Evolutionary conservation across 2,888 invertebrate species (phyloP), one percentile per base, ranked within the genome.

Genomic region (Anthophora plumipes): DNA sequence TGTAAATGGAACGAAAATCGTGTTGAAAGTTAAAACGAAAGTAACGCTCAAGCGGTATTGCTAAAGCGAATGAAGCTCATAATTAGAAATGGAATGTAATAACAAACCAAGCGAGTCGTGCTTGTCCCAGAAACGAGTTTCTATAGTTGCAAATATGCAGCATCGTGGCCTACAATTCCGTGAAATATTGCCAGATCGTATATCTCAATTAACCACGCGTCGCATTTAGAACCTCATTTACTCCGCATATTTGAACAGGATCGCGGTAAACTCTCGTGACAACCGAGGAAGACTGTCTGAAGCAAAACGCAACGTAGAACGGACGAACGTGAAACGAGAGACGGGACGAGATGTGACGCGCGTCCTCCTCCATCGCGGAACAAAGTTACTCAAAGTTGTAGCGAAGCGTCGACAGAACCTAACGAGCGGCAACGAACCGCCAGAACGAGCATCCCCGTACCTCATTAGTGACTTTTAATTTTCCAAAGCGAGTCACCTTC

Each of bases 381-480:
- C 79, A 76, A 71, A 76, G 70, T 77, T 77, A 63, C 63, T 50
- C 60, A 68, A 75, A 84, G 82, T 82, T 63, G 74, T 61, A 37
- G 41, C 46, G 48, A 72, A 80, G 54, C 66, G 52, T 57, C 69
- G 74, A 69, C 72, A 78, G 60, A 46, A 74, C 39, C 63, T 80
- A 86, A 81, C 76, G 81, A 86, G 80, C 63, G 60, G 22, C 67
- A 50, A 60, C 64, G 71, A 68, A 73, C 67, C 75, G 61, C 50
- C 72, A 43, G 77, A 54, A 76, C 71, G 75, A 70, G 76, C 76
- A 73, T 82, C 70, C 64, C 76, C 64, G 72, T 74, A 76, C 72
- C 86, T 87, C 88, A 88, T 88, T 87, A 87, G 87, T 55, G 82
- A 83, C 80, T 85, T 88, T 88, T 87, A 87, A 87, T 87, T 87